A percentile compares a stretch with the other conserved stretches of the same genome.
Evolutionary conservation across 2,113 vertebrate genomes (phyloP).

Genomic region (Tyto alba): DNA sequence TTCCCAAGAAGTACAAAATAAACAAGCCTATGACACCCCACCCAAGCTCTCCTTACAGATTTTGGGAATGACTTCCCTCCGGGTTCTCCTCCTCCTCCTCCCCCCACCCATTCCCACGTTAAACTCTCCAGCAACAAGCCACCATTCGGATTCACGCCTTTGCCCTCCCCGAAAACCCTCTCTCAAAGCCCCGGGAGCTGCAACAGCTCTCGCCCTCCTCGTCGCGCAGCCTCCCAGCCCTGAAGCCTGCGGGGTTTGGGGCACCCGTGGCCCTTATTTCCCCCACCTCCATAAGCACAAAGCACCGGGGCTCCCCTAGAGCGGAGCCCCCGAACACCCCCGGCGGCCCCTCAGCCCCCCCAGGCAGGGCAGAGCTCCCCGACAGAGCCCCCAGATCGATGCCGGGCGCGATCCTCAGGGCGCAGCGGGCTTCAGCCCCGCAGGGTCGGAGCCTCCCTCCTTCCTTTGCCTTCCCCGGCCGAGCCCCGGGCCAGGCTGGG

Average conservation of each 20-base stretch:
- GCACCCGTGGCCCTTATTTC: no score
- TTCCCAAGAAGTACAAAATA: not conserved
- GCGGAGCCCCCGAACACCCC: not conserved
- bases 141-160: not conserved
- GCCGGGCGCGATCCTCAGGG: not conserved
- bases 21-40: not conserved
- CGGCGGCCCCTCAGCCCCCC: not conserved
- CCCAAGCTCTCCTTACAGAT: constrained; percentile 19
- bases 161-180: not conserved
- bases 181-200: not conserved
- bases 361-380: not conserved
- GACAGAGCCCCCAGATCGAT: not conserved
- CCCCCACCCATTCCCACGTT: not conserved
- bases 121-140: not conserved
- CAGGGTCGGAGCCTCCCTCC: not conserved
- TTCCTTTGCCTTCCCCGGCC: not conserved
- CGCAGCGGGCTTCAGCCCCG: not conserved
- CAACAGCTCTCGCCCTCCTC: not conserved
- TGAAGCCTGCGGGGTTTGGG: not conserved
- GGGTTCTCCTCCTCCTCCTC: not conserved
- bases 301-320: not conserved
- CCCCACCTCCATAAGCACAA: not conserved
- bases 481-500: not conserved
- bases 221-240: not conserved
- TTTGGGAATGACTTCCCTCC: not conserved